Evolutionary conservation across 1,140 invertebrate species (phyloP), one percentile per base, ranked within the genome.

Genomic region (Bombus sylvicola): DNA sequence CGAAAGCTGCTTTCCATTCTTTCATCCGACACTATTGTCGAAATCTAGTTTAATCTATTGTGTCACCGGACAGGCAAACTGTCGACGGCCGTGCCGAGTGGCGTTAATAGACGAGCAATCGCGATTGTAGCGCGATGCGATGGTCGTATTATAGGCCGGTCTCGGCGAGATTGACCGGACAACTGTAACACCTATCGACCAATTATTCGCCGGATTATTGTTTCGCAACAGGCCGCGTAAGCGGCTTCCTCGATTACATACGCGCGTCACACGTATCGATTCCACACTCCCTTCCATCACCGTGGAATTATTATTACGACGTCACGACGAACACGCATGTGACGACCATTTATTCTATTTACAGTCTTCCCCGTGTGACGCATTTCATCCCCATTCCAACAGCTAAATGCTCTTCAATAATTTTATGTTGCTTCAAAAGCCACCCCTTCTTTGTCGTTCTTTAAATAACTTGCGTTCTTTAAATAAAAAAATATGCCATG

Each of bases 141-240:
- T 47, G 41, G 34, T 28, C 81, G 81, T 78, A 83, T 83, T 78
- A 78, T 77, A 39, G 59, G 34, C 57, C 6, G 22, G 15, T 15
- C 74, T 8, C 9, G 28, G 6, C n/a, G 83, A 64, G 83, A 85
- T 85, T 85, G 83, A 79, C 76, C 75, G 82, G 64, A 71, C 75
- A 79, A 34, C 83, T 68, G 83, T 85, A 76, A 83, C 88, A 87
- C 91, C 85, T 86, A 89, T 89, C 87, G 83, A 78, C 79, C 57
- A 89, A 89, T 89, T 86, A 89, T 89, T 89, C 77, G 78, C 77
- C 81, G 87, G 87, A 89, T 89, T 89, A 88, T 89, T 89, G 85
- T 89, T 89, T 89, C 66, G 87, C 87, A 86, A 86, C 83, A 73
- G 75, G 57, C 73, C 69, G 75, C 73, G 80, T 89, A 89, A 89